Evolutionary conservation across 1,140 invertebrate species (phyloP).

Genomic region (Papilio polytes): DNA sequence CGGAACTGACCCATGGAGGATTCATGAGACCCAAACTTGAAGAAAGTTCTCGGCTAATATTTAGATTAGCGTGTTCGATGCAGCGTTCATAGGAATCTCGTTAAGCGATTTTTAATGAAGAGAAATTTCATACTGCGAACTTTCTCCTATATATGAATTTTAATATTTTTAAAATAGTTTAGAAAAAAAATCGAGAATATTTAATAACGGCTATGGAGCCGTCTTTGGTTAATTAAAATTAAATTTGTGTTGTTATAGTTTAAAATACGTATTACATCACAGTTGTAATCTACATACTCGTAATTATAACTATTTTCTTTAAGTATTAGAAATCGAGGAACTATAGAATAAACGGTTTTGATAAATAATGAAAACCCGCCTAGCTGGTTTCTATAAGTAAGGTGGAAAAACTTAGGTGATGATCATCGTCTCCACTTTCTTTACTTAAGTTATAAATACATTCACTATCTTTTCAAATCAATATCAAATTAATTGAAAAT

Average conservation of each 20-base stretch:
- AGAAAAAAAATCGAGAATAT: background rate
- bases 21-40: slow-evolving; percentile 66
- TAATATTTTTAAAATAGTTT: background rate
- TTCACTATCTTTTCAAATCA: background rate
- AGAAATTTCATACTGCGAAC: background rate
- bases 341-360: too few species aligned
- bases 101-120: slow-evolving; percentile 36
- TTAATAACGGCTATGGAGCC: background rate
- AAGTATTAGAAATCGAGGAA: too few species aligned
- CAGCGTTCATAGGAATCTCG: slow-evolving; percentile 27
- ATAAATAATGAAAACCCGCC: too few species aligned
- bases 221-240: background rate
- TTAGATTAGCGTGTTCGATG: slow-evolving; percentile 59
- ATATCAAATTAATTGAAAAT: background rate
- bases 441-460: too few species aligned
- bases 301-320: too few species aligned
- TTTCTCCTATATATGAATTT: background rate
- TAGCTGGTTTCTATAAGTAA: too few species aligned
- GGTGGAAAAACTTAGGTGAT: too few species aligned
- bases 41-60: slow-evolving; percentile 55
- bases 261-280: too few species aligned
- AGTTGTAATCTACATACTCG: too few species aligned
- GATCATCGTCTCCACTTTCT: too few species aligned
- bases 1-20: slow-evolving; percentile 68
- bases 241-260: too few species aligned